Base-by-base conservation (phyloP, 2,888 invertebrate species). In the Caenorhabditis zanzibari region DNA sequence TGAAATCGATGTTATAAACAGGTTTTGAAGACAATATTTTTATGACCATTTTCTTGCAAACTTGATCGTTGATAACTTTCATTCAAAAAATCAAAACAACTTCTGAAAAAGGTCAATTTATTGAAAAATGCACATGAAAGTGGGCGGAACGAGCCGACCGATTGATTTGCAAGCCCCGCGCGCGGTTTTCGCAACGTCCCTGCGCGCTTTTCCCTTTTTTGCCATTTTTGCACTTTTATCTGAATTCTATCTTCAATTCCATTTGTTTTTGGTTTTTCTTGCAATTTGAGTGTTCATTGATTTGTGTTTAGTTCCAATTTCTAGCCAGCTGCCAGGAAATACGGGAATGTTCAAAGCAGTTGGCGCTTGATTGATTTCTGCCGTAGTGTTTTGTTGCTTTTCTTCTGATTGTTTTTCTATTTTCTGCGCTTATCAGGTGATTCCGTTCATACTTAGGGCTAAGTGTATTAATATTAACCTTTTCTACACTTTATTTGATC, bases 71-170 rank as follows among this genome's bases (percentile, higher is more conserved):
- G 14, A 26, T 4, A 14, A 22, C 22, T 7, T 1, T 7, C 6
- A 22, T 1, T 19, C n/a, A n/a, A 54, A 26, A 47, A 32, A 32
- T 32, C 38, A 38, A 44, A 58, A n/a, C 16, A 47, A 41, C 26
- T 44, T 12, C 68, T n/a, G 44, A 69, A 71, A 66, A 73, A 14
- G 16, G 32, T n/a, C 19, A 59, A 38, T 71, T 61, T 38, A n/a
- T 54, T 49, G 26, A 9, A 54, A 35, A 38, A 47, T 26, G 26
- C 22, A 59, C 35, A 28, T 28, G 54, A 59, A 49, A 59, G 64
- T 49, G 63, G 82, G 82, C 82, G 82, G 76, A 59, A 41, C 76
- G 82, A 61, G 76, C 76, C 72, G 72, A 56, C 82, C 74, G 74
- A 82, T 82, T 77, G 76, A 82, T 77, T 82, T 52, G 82, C 68